Base-by-base conservation (phyloP, 2,113 vertebrate species). In the Daboia siamensis region DNA sequence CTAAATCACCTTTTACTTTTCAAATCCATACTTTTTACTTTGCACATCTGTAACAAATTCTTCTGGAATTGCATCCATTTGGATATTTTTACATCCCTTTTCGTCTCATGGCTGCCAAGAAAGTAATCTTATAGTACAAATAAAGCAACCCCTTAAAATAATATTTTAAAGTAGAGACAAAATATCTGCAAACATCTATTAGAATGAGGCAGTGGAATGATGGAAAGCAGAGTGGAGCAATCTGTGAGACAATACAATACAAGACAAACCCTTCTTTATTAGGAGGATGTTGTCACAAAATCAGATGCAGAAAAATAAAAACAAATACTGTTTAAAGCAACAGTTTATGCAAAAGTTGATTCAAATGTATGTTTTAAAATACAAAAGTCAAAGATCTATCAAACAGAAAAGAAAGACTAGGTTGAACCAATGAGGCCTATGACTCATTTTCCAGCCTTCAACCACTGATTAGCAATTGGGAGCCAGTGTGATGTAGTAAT, bases 171-270 rank as follows among this genome's bases (percentile, higher is more conserved):
- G 90, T 3, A 87, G 44, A 54, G 86, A 48, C 69, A 23, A 91
- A 55, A 92, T 54, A 3, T n/a, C 2, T 59, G 23, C 69, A 93
- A 56, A n/a, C 92, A 93, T 86, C 11, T 39, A 11, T 15, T 26
- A 24, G 26, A 85, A 3, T 54, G 17, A 5, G 51, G 21, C 24
- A 20, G 51, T 44, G 20, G 55, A 87, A 91, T 86, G 24, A 93
- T 20, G 51, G 56, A 93, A 92, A 56, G 61, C 90, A 44, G 90
- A 91, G 52, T 54, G 29, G 59, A 29, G 44, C 74, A 92, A 88
- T 29, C 23, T 92, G 85, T 39, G 29, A 88, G 59, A 21, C 4
- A 1, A 88, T 51, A 64, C 17, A 44, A 21, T 15, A 52, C 15
- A 46, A n/a, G 20, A 87, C 46, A 64, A 69, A 59, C 12, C 17